phyloP scores from a whole-genome alignment of 2,113 vertebrate genomes.

The Carettochelys insculpta region DNA sequence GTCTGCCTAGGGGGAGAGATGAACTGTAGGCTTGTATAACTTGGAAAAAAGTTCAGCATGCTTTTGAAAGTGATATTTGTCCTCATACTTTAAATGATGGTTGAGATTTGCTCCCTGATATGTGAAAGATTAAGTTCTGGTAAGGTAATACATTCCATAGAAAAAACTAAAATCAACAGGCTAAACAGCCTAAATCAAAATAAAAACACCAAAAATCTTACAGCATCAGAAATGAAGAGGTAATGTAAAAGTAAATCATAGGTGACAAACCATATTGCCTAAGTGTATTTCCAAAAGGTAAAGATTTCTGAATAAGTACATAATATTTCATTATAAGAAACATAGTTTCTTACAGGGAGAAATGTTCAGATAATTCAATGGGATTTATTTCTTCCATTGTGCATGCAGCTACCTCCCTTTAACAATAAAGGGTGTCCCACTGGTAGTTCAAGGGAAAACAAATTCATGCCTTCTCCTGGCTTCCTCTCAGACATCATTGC shows the following conservation, averaged over 20 bases:
- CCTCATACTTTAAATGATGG: background rate
- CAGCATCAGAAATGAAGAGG: slow-evolving; percentile 47
- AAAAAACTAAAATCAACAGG: slow-evolving; percentile 49
- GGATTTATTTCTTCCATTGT: background rate
- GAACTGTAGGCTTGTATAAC: slow-evolving; percentile 18
- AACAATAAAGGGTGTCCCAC: background rate
- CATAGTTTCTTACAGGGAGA: background rate
- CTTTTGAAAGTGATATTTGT: slow-evolving; percentile 37
- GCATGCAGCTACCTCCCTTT: background rate
- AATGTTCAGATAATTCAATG: background rate
- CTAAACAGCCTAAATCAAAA: slow-evolving; percentile 9
- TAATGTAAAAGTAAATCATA: slow-evolving; percentile 19
- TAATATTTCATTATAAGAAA: slow-evolving; percentile 8
- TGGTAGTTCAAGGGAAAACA: background rate
- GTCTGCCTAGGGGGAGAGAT: slow-evolving; percentile 35
- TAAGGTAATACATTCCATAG: slow-evolving; percentile 55
- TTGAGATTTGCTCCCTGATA: slow-evolving; percentile 56
- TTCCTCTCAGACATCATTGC: background rate
- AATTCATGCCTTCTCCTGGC: background rate
- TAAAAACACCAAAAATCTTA: slow-evolving; percentile 6
- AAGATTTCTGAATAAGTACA: background rate
- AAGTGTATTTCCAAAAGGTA: slow-evolving; percentile 22
- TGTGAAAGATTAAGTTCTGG: slow-evolving; percentile 36
- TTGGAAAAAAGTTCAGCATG: slow-evolving; percentile 52
- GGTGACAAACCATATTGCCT: slow-evolving; percentile 23